These are phyloP conservation scores for Acrobeloides nanus DNA, from an alignment of 2,888 invertebrate genomes.

Conservation along the genomic window DNA sequence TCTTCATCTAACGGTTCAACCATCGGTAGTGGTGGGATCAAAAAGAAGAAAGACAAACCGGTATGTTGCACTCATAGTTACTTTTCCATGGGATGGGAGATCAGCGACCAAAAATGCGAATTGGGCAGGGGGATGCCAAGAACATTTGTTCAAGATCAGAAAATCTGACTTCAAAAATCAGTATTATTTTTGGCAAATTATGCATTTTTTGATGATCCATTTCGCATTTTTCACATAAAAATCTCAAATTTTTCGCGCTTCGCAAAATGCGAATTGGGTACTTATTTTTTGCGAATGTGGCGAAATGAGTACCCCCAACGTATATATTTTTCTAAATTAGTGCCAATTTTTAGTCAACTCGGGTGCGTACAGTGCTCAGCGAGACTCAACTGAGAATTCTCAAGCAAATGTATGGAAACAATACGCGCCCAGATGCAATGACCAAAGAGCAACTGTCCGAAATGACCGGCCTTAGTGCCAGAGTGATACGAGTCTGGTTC, in stretches of 20 bases:
- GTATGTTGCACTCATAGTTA: conserved; percentile 54
- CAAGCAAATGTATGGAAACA: conserved; percentile 91
- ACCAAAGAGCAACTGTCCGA: conserved; percentile 99
- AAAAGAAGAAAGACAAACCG: conserved; percentile 57
- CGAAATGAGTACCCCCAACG: too few species aligned
- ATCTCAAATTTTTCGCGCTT: too few species aligned
- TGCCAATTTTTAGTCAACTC: conserved; percentile 69
- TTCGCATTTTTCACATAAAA: too few species aligned
- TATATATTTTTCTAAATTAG: too few species aligned
- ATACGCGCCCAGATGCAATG: conserved; percentile 93
- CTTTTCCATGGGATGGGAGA: not conserved
- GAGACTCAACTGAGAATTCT: conserved; percentile 96
- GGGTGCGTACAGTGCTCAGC: conserved; percentile 94
- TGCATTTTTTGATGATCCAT: too few species aligned
- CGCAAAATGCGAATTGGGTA: too few species aligned
- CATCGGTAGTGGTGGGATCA: conserved; percentile 39
- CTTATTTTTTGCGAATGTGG: too few species aligned
- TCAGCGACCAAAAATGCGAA: too few species aligned
- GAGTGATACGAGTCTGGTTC: conserved; percentile 99
- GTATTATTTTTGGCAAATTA: too few species aligned
- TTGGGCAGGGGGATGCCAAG: too few species aligned
- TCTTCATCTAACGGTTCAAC: conserved; percentile 3
- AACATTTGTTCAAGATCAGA: too few species aligned
- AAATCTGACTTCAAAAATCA: too few species aligned
- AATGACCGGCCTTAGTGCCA: conserved; percentile 91